A percentile compares a stretch with the other conserved stretches of the same genome.
phyloP scores from a whole-genome alignment of 2,888 invertebrate genomes.

The Erannis defoliaria region DNA sequence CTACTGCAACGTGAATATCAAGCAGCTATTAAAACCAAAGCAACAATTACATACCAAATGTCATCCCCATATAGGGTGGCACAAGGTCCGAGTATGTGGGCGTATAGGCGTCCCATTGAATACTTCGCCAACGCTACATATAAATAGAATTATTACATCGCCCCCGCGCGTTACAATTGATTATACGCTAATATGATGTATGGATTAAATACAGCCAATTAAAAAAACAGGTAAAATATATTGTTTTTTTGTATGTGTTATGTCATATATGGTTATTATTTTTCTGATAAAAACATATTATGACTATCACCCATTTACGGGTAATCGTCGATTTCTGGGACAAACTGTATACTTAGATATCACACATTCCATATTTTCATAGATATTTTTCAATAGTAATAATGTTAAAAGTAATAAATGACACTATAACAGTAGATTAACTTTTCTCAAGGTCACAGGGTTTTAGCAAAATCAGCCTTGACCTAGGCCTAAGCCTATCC shows the following conservation, averaged over 20 bases:
- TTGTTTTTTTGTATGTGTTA: slow-evolving; percentile 32
- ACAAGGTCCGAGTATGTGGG: slow-evolving; percentile 64
- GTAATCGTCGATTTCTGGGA: too few species aligned
- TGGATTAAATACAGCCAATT: slow-evolving; percentile 40
- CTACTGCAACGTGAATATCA: slow-evolving; percentile 40
- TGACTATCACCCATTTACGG: too few species aligned
- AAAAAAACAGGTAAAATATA: slow-evolving; percentile 26
- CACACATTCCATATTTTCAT: too few species aligned
- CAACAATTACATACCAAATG: slow-evolving; percentile 67
- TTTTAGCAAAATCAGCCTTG: too few species aligned
- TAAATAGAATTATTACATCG: slow-evolving; percentile 55
- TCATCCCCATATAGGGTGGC: slow-evolving; percentile 64
- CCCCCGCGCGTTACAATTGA: slow-evolving; percentile 62
- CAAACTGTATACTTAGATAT: too few species aligned
- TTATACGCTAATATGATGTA: slow-evolving; percentile 49
- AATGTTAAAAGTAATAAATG: too few species aligned
- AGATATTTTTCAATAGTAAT: too few species aligned
- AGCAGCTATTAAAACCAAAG: slow-evolving; percentile 65
- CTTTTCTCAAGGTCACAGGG: too few species aligned
- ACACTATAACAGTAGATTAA: too few species aligned
- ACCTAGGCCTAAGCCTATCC: too few species aligned
- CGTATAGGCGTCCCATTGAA: slow-evolving; percentile 73
- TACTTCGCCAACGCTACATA: slow-evolving; percentile 69
- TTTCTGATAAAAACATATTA: too few species aligned
- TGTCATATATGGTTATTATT: neutral